These are phyloP conservation scores for Eupithecia inturbata DNA, from an alignment of 2,888 invertebrate genomes.

Conservation along the genomic window DNA sequence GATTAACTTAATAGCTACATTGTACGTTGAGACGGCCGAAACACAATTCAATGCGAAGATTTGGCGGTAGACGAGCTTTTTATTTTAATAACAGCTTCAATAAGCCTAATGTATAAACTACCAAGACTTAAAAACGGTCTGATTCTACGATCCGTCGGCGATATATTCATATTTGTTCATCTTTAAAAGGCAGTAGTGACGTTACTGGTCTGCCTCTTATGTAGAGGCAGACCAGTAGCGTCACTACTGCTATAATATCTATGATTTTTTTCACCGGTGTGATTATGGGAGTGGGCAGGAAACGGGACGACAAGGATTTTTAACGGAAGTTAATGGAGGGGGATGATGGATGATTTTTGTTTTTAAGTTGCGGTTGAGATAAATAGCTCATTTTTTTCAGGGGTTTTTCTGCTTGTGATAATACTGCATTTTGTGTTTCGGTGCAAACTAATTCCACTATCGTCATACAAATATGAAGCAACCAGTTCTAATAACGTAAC, in stretches of 20 bases:
- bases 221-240: too few species aligned
- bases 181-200: background rate
- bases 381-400: conserved; percentile 2
- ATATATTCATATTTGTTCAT: too few species aligned
- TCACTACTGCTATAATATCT: too few species aligned
- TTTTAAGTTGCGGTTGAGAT: conserved; percentile 11
- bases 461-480: background rate
- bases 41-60: conserved; percentile 15
- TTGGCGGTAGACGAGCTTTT: conserved; percentile 2
- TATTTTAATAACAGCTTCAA: background rate
- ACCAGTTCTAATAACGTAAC: background rate
- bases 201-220: background rate
- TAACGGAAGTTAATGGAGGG: conserved; percentile 30
- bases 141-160: too few species aligned
- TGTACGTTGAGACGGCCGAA: conserved; percentile 52
- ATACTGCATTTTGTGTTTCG: background rate
- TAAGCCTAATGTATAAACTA: too few species aligned
- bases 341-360: conserved; percentile 24
- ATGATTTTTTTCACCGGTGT: conserved; percentile 37
- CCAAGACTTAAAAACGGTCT: too few species aligned
- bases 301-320: conserved; percentile 46
- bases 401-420: background rate
- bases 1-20: conserved; percentile 68
- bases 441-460: background rate
- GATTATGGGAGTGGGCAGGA: conserved; percentile 53